Base-by-base conservation (phyloP, 2,888 invertebrate species). In the Hydrotaea cyrtoneurina region DNA sequence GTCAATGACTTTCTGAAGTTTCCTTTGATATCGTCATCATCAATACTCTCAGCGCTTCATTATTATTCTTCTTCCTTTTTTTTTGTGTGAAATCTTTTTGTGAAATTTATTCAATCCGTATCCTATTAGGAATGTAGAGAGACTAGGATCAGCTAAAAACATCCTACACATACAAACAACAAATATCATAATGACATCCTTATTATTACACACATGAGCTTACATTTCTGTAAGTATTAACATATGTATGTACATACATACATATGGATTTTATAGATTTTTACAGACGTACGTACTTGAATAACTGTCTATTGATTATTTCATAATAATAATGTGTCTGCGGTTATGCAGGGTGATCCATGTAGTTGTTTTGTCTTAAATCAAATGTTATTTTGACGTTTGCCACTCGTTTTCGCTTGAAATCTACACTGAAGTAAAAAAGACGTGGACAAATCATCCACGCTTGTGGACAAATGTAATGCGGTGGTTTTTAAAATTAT, bases 271-370 rank as follows among this genome's bases (percentile, higher is more conserved):
- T 15, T 17, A 57, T 43, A 71, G 10, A 43, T 5, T 46, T 26
- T 17, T 17, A 39, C 19, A 72, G 10, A 19, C 19, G 1, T 43
- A 26, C n/a, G 10, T 17, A 59, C 31, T 50, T 62, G 43, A n/a
- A 62, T 53, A 72, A 77, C 55, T 66, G 23, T 39, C 39, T 78
- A 78, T 82, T 81, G 81, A 81, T 81, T 81, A 66, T 66, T 73
- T 77, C 66, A 3, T n/a, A n/a, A 55, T 72, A 15, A 81, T 78
- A 82, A 82, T 82, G 73, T 69, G 78, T 78, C 36, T 73, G 39
- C 55, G 62, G 4, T 62, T 2, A 31, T 36, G 31, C 64, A n/a
- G n/a, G n/a, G n/a, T n/a, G n/a, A n/a, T n/a, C n/a, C n/a, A n/a
- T n/a, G n/a, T n/a, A n/a, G n/a, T 26, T 57, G 31, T 77, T 72